These are phyloP conservation scores for Casuarius casuarius DNA, from an alignment of 2,113 vertebrate species.

Conservation along the genomic window DNA sequence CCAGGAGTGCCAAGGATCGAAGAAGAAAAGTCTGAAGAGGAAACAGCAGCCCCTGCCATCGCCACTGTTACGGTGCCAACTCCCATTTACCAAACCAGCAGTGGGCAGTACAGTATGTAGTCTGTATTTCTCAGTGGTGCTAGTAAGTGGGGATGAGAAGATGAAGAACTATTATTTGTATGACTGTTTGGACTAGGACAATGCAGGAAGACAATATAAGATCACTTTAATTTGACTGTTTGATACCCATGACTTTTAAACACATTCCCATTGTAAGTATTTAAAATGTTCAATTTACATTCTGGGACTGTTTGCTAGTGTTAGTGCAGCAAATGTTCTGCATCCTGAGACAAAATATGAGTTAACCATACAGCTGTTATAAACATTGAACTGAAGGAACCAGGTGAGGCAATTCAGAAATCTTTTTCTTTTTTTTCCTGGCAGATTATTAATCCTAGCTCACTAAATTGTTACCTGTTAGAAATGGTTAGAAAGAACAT, in stretches of 20 bases:
- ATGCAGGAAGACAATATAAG: constrained; percentile 27
- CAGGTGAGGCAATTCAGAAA: not conserved
- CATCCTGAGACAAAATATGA: not conserved
- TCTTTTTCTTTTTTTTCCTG: not conserved
- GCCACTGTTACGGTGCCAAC: constrained; percentile 98
- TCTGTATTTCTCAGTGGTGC: constrained; percentile 63
- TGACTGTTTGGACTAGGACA: constrained; percentile 19
- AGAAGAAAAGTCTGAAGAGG: constrained; percentile 98
- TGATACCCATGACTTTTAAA: not conserved
- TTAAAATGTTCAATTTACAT: not conserved
- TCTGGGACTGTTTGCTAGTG: not conserved
- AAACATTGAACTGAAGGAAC: not conserved
- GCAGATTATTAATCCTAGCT: not conserved
- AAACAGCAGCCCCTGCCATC: constrained; percentile 91
- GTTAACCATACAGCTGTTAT: not conserved
- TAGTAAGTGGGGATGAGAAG: constrained; percentile 54
- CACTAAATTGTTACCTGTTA: not conserved
- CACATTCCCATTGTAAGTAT: not conserved
- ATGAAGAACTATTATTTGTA: constrained; percentile 16
- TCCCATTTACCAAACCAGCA: constrained; percentile 99
- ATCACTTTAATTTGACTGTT: not conserved
- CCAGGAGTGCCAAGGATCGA: constrained; percentile 96
- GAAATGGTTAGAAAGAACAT: not conserved
- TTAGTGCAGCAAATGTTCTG: not conserved
- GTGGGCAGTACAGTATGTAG: constrained; percentile 96